Base-by-base conservation (phyloP, 2,888 invertebrate genomes). In the Cephus pygmeus region DNA sequence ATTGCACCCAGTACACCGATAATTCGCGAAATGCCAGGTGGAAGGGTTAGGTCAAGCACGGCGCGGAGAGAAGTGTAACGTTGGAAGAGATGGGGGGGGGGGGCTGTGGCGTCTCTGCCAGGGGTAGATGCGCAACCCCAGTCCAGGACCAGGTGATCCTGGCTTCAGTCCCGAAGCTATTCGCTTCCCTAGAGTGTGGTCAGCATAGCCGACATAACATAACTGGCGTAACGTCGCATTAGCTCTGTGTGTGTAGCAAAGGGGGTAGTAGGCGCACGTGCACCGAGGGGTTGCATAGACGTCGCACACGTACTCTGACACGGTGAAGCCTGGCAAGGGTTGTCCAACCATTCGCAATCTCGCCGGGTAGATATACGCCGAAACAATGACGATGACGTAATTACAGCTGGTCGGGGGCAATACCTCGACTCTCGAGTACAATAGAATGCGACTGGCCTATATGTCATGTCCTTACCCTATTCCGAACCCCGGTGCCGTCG, bases 321-420 rank as follows among this genome's bases (percentile, higher is more conserved):
- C 40, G 69, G 15, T 11, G 69, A 69, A 69, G 12, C 69, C 33
- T 30, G 69, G 31, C 15, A 69, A 69, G 69, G 69, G 69, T 69
- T 30, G 69, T 69, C 30, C 69, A 15, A 33, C 69, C 31, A 78
- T 79, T 78, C 79, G 75, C 73, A 15, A 74, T 81, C 82, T 84
- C 84, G 83, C 78, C 79, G 77, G 79, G 31, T 33, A 84, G 85
- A 84, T 80, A 84, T 81, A 79, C 78, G 78, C 81, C 83, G 78
- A 85, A 87, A 88, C 88, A 89, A 89, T 89, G 88, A 88, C 87
- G 87, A 88, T 88, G 88, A 88, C 86, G 86, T 88, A 89, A 89
- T 89, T 89, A 89, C 83, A 87, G 86, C 84, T 86, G 85, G 88
- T 89, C 88, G 88, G 89, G 89, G 86, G 87, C 88, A 88, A 89